Evolutionary conservation across 1,140 invertebrate species (phyloP).

Genomic region (Linepithema humile): DNA sequence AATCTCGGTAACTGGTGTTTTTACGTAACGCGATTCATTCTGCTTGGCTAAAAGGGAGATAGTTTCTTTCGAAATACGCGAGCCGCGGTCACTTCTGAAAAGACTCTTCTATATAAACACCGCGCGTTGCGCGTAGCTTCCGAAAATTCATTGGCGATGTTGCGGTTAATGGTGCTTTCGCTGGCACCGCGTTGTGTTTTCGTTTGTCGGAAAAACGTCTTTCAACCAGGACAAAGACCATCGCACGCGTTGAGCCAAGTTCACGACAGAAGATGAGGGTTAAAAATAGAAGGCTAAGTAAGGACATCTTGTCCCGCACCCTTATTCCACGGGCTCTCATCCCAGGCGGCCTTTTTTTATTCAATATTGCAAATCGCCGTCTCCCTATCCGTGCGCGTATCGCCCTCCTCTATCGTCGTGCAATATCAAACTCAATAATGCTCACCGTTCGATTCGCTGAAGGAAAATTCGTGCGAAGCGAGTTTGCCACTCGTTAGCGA

Average conservation of each 20-base stretch:
- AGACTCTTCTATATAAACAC: neutral
- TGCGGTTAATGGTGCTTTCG: neutral
- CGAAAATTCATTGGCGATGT: neutral
- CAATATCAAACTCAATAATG: neutral
- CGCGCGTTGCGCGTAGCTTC: neutral
- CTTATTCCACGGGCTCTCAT: slow-evolving; percentile 28
- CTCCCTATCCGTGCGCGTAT: slow-evolving; percentile 9
- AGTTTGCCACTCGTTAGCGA: neutral
- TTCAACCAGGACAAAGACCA: neutral
- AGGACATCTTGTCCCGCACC: slow-evolving; percentile 41
- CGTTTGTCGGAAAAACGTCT: neutral
- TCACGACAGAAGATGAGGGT: slow-evolving; percentile 24
- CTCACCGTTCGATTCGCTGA: too few species aligned
- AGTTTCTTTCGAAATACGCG: neutral
- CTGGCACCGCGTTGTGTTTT: neutral
- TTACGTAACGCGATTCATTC: slow-evolving; percentile 33
- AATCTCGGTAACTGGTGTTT: neutral
- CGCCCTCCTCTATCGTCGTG: neutral
- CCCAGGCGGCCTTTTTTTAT: slow-evolving; percentile 18
- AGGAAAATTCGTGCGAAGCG: neutral
- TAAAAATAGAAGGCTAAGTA: slow-evolving; percentile 52
- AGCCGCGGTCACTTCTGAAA: neutral
- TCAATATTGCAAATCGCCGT: neutral
- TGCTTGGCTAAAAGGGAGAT: neutral
- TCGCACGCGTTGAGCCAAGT: slow-evolving; percentile 11